Conservation (phyloP, 1,140 invertebrate species). For the Papilio aristodemus region DNA sequence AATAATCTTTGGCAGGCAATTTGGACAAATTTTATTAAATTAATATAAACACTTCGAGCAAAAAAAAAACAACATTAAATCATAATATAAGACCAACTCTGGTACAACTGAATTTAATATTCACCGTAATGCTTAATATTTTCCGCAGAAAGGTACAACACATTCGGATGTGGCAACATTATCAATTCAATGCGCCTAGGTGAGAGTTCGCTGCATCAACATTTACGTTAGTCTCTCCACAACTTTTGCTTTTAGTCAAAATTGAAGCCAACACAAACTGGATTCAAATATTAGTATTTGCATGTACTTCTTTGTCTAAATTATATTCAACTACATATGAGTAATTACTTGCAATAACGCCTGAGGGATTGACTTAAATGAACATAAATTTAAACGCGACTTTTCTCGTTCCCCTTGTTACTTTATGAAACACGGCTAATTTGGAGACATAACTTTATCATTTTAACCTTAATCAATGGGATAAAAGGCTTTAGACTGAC, state of each 20-base stretch:
- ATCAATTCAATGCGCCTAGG: constrained; percentile 49
- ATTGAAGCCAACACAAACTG: constrained; percentile 27
- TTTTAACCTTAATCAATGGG: constrained; percentile 15
- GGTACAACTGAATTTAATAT: constrained; percentile 23
- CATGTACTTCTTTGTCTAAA: constrained; percentile 11
- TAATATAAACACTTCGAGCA: no score
- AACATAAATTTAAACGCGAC: constrained; percentile 22
- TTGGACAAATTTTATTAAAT: no score
- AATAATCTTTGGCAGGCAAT: no score
- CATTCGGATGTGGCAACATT: constrained; percentile 38
- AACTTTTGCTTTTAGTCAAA: constrained; percentile 47
- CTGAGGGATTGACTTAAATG: constrained; percentile 19
- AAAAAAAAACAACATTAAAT: background rate
- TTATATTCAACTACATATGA: background rate
- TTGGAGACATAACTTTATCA: constrained; percentile 26
- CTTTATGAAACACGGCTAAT: constrained; percentile 26
- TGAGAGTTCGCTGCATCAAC: constrained; percentile 48
- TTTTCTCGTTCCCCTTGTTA: constrained; percentile 11
- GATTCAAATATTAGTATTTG: constrained; percentile 15
- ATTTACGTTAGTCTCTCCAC: constrained; percentile 43
- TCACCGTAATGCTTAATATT: constrained; percentile 5
- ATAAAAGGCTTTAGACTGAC: constrained; percentile 23
- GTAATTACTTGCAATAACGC: background rate
- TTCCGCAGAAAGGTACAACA: constrained; percentile 15
- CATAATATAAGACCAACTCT: background rate